These are phyloP conservation scores for Dromas ardeola DNA, from an alignment of 2,113 vertebrate species.

Conservation along the genomic window DNA sequence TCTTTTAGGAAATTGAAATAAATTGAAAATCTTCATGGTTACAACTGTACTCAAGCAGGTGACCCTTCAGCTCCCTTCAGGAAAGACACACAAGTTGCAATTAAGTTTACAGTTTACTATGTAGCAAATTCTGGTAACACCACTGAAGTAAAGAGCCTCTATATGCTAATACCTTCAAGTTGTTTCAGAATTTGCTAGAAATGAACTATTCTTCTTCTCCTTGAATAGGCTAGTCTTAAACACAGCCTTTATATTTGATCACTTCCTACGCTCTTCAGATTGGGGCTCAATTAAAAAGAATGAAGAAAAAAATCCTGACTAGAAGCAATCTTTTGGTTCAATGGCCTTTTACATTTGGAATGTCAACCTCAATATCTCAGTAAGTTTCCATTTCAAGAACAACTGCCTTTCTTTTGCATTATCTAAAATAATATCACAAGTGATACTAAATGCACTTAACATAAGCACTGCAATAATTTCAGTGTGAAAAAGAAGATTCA, in stretches of 20 bases:
- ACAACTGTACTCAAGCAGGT: background rate
- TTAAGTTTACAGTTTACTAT: background rate
- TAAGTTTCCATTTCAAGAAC: background rate
- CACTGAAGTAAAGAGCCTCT: background rate
- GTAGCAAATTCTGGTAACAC: background rate
- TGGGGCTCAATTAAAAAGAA: background rate
- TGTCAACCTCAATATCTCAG: background rate
- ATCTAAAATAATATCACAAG: background rate
- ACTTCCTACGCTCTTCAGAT: background rate
- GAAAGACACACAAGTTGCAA: background rate
- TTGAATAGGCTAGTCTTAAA: background rate
- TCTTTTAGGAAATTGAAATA: background rate
- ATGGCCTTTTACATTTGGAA: background rate
- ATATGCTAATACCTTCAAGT: background rate
- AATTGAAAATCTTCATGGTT: background rate
- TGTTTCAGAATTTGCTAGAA: background rate
- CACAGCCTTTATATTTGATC: background rate
- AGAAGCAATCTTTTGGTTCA: background rate
- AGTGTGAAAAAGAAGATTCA: background rate
- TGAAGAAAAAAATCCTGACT: background rate
- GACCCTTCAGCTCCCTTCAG: background rate
- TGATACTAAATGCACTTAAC: background rate
- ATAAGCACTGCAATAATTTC: background rate
- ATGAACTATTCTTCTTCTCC: background rate
- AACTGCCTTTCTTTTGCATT: background rate